These are phyloP conservation scores for Pipistrellus pygmaeus DNA, from an alignment of 2,797 vertebrate genomes.

Conservation along the genomic window DNA sequence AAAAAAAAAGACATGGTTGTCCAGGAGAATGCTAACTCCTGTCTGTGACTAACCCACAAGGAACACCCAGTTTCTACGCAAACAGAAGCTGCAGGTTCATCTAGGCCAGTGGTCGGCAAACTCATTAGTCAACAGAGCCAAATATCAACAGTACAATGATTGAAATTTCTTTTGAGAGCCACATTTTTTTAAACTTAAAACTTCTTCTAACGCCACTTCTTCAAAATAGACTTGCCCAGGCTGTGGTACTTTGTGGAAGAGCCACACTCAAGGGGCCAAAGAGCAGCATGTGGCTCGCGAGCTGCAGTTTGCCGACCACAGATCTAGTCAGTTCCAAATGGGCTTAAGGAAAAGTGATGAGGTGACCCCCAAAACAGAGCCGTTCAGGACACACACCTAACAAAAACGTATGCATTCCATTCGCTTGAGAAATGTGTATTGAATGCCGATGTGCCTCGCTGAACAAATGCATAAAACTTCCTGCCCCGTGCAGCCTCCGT, in stretches of 20 bases:
- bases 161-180: no score
- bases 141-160: no score
- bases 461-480: background rate
- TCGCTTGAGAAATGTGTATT: background rate
- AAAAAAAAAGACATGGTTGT: background rate
- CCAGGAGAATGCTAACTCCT: background rate
- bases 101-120: no score
- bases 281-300: no score
- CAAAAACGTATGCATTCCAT: background rate
- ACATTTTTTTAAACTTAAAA: no score
- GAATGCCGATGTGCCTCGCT: background rate
- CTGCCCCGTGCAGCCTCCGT: background rate
- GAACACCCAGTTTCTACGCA: background rate
- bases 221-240: no score
- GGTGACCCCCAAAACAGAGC: background rate
- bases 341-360: background rate
- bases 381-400: background rate
- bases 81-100: background rate
- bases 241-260: no score
- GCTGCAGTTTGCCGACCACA: no score
- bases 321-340: background rate
- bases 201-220: no score
- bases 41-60: background rate
- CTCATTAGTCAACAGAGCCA: no score
- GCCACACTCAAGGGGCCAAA: no score